phyloP scores from a whole-genome alignment of 2,888 invertebrate genomes.

The Papilio elwesi region DNA sequence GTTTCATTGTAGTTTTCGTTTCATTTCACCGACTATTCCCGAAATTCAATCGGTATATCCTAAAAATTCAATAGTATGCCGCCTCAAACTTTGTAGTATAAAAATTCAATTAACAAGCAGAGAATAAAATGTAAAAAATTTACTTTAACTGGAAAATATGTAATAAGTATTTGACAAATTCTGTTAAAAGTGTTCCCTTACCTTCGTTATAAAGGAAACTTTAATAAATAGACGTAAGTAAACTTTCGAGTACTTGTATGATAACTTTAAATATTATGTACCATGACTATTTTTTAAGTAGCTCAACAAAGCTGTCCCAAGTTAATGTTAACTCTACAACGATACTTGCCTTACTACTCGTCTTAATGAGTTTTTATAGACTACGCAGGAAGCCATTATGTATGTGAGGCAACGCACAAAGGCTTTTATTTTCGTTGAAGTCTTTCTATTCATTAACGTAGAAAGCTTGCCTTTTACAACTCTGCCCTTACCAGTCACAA shows the following conservation, averaged over 20 bases:
- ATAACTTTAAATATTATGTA: neutral
- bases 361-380: constrained; percentile 35
- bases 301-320: neutral
- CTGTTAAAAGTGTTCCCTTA: too few species aligned
- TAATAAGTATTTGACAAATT: too few species aligned
- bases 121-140: too few species aligned
- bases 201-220: too few species aligned
- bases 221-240: too few species aligned
- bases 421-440: constrained; percentile 24
- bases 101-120: too few species aligned
- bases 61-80: too few species aligned
- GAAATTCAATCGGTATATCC: too few species aligned
- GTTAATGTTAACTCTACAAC: neutral
- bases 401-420: constrained; percentile 17
- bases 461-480: constrained; percentile 23
- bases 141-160: too few species aligned
- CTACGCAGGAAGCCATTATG: constrained; percentile 29
- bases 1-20: too few species aligned
- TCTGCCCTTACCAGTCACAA: neutral
- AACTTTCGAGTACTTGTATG: neutral
- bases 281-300: neutral
- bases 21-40: too few species aligned
- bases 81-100: too few species aligned
- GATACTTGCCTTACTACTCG: constrained; percentile 8
- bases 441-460: constrained; percentile 14